A percentile compares a stretch with the other conserved stretches of the same genome.
These are phyloP conservation scores for Hydractinia symbiolongicarpus DNA, from an alignment of 30 jellyfish, hydroid and myxozoan species.

Conservation along the genomic window DNA sequence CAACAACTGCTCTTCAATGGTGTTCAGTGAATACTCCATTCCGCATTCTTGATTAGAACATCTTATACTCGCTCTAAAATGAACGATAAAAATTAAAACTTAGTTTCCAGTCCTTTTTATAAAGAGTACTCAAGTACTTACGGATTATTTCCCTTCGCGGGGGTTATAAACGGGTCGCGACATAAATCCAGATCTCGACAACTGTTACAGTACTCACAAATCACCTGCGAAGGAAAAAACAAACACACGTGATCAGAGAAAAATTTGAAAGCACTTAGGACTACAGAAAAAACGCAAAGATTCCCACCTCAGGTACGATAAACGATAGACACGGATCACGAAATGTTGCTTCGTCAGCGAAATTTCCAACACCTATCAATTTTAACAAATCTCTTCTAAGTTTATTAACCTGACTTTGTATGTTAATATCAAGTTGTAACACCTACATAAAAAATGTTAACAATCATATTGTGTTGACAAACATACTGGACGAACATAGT, in stretches of 20 bases:
- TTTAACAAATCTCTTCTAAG: conserved; percentile 76
- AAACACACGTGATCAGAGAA: background rate
- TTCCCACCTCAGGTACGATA: conserved; percentile 69
- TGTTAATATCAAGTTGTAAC: conserved; percentile 59
- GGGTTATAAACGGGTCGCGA: conserved; percentile 88
- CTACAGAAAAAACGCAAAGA: background rate
- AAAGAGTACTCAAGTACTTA: conserved; percentile 22
- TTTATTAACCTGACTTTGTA: conserved; percentile 75
- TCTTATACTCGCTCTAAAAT: conserved; percentile 73
- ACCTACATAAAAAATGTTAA: conserved; percentile 36
- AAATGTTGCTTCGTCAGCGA: conserved; percentile 68
- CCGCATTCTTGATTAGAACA: conserved; percentile 83
- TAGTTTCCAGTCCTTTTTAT: background rate
- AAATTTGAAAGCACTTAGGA: background rate
- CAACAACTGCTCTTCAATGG: conserved; percentile 73
- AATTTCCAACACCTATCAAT: conserved; percentile 79
- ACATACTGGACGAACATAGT: background rate
- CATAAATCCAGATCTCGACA: conserved; percentile 95
- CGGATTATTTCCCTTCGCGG: conserved; percentile 70
- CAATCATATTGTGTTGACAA: background rate
- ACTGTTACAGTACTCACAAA: conserved; percentile 86
- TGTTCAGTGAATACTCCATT: conserved; percentile 51
- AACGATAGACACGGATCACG: conserved; percentile 74
- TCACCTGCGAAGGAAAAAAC: conserved; percentile 42
- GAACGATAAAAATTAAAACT: background rate